Conservation (phyloP, 2,113 vertebrate genomes). For the Marcusenius ussheri region DNA sequence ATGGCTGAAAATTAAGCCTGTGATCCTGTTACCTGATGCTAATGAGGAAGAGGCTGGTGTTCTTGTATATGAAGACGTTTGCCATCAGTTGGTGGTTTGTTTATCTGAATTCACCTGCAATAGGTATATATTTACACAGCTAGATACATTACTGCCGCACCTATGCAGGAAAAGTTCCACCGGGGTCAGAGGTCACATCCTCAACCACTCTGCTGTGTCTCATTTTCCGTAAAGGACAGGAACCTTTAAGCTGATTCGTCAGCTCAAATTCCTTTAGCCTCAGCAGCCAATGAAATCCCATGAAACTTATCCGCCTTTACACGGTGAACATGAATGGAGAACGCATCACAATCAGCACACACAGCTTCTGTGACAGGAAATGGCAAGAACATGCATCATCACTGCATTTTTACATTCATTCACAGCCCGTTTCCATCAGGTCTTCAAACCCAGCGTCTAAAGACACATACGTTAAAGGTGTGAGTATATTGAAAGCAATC, state of each 20-base stretch:
- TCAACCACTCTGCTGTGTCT: background rate
- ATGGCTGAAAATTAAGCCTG: background rate
- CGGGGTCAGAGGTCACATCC: background rate
- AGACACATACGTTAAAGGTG: background rate
- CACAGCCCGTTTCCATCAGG: background rate
- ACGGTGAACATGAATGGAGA: background rate
- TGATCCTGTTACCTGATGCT: background rate
- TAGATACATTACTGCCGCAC: background rate
- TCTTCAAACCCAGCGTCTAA: background rate
- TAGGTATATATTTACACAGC: background rate
- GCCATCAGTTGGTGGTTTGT: background rate
- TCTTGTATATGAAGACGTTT: background rate
- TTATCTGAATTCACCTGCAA: background rate
- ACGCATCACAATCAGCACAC: background rate
- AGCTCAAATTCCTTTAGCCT: background rate
- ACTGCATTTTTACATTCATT: background rate
- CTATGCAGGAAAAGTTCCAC: background rate
- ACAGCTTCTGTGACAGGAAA: background rate
- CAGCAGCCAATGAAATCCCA: background rate
- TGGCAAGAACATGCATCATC: background rate
- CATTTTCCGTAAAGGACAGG: background rate
- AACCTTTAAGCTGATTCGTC: background rate
- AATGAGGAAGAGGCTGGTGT: background rate
- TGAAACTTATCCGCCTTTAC: background rate
- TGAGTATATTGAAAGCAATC: background rate